Percentiles rank a stretch among this genome's conserved stretches.
These are phyloP conservation scores for Phoeniculus purpureus DNA, from an alignment of 2,797 vertebrate species.

Conservation along the genomic window DNA sequence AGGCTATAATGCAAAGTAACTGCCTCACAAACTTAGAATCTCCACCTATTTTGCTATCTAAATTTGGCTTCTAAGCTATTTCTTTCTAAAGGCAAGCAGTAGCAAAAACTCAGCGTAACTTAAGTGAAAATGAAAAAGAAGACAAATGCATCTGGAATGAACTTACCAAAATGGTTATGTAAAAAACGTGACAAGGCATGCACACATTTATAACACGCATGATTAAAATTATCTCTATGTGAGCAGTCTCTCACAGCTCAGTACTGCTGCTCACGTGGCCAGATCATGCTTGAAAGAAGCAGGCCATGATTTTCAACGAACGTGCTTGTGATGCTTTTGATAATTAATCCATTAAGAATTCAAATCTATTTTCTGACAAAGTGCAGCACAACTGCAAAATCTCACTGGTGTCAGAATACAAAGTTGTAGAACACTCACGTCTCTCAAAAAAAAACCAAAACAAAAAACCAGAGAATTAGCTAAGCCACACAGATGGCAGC, in stretches of 20 bases:
- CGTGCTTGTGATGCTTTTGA: background rate
- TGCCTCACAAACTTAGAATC: background rate
- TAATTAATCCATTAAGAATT: background rate
- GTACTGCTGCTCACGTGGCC: background rate
- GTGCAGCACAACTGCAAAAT: background rate
- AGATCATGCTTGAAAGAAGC: background rate
- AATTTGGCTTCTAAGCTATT: background rate
- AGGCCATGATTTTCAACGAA: background rate
- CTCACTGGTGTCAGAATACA: background rate
- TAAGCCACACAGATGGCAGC: background rate
- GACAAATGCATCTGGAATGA: background rate
- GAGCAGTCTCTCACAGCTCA: background rate
- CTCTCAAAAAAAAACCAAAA: background rate
- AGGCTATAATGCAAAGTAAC: background rate
- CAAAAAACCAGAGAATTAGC: background rate
- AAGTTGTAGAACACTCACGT: background rate
- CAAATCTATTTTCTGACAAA: background rate
- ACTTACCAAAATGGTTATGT: background rate
- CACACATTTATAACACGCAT: fast-evolving
- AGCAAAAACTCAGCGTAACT: background rate
- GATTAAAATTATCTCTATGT: background rate
- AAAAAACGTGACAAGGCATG: background rate
- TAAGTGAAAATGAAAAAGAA: background rate
- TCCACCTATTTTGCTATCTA: background rate
- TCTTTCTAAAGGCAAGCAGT: background rate